phyloP scores from a whole-genome alignment of 2,888 invertebrate genomes.

The Anthophora plumipes region DNA sequence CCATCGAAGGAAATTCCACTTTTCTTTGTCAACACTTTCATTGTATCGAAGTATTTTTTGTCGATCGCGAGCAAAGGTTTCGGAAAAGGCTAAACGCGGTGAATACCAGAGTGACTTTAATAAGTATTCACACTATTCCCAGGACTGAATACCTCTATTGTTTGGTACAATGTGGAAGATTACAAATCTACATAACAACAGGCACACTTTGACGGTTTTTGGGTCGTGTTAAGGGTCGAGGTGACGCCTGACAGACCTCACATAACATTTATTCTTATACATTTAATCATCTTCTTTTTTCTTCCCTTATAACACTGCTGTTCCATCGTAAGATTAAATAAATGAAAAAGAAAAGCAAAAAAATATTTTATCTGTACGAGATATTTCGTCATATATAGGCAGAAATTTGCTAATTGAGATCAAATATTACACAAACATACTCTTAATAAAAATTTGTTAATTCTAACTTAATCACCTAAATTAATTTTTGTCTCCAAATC shows the following conservation, averaged over 20 bases:
- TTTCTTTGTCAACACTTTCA: conserved; percentile 20
- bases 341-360: background rate
- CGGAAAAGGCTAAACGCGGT: conserved; percentile 42
- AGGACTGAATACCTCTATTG: conserved; percentile 39
- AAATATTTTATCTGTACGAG: background rate
- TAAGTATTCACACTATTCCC: conserved; percentile 56
- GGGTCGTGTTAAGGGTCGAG: conserved; percentile 75
- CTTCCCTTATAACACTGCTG: background rate
- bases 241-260: conserved; percentile 34
- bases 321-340: background rate
- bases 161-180: conserved; percentile 70
- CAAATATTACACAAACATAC: no score
- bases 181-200: conserved; percentile 73
- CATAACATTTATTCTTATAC: conserved; percentile 19
- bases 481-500: no score
- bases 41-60: conserved; percentile 43
- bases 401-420: background rate
- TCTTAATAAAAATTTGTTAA: no score
- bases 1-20: conserved; percentile 1
- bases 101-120: conserved; percentile 43
- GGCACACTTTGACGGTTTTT: conserved; percentile 69
- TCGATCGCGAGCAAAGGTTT: conserved; percentile 52
- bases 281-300: conserved; percentile 23
- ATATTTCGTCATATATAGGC: no score
- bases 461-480: no score